phyloP scores from a whole-genome alignment of 1,140 invertebrate genomes.

The Hirudo medicinalis region DNA sequence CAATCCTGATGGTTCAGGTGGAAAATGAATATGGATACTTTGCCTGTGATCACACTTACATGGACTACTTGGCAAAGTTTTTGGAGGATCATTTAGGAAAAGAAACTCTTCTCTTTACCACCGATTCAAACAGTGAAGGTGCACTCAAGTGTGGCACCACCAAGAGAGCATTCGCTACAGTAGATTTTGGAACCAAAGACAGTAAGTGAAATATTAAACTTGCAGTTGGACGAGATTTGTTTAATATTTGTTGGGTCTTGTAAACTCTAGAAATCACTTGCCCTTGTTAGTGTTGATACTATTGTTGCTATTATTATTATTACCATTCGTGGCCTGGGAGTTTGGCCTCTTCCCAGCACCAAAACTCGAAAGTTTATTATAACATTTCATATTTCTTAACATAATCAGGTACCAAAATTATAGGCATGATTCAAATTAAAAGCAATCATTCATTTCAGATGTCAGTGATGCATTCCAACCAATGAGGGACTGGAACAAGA shows the following conservation, averaged over 20 bases:
- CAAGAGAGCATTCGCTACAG: constrained; percentile 31
- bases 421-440: no score
- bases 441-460: constrained; percentile 14
- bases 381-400: no score
- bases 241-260: no score
- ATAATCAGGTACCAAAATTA: no score
- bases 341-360: no score
- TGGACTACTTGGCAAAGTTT: constrained; percentile 45
- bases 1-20: constrained; percentile 69
- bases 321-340: no score
- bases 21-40: constrained; percentile 88
- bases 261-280: no score
- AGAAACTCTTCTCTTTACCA: constrained; percentile 65
- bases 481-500: constrained; percentile 33
- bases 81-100: constrained; percentile 49
- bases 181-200: constrained; percentile 32
- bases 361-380: no score
- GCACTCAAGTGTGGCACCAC: constrained; percentile 36
- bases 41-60: constrained; percentile 50
- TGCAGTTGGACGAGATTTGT: no score
- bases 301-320: no score
- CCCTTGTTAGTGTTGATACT: no score
- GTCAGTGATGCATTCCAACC: constrained; percentile 26
- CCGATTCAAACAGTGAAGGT: constrained; percentile 38
- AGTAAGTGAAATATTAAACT: not conserved